phyloP scores from a whole-genome alignment of 1,140 invertebrate species.

The Macrosteles quadrilineatus region DNA sequence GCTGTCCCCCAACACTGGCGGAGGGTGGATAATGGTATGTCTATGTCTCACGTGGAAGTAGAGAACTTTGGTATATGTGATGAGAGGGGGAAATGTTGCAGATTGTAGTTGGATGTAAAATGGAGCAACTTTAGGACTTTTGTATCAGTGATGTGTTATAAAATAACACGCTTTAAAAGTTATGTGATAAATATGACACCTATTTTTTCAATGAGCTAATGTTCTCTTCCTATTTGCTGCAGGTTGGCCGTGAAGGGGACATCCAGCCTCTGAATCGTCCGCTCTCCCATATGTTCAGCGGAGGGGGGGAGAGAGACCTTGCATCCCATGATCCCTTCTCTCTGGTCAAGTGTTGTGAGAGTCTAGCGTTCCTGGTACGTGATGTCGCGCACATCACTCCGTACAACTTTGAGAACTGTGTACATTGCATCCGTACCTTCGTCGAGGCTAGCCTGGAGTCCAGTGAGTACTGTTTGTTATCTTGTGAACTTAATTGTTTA shows the following conservation, averaged over 20 bases:
- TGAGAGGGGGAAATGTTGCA: no score
- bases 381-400: slow-evolving; percentile 97
- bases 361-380: slow-evolving; percentile 87
- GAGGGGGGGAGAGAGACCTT: slow-evolving; percentile 67
- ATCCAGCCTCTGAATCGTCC: slow-evolving; percentile 54
- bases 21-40: slow-evolving; percentile 73
- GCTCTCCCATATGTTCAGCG: slow-evolving; percentile 61
- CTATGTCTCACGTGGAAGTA: neutral
- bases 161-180: no score
- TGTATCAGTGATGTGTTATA: no score
- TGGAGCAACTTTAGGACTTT: no score
- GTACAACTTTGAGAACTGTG: slow-evolving; percentile 87
- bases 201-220: no score
- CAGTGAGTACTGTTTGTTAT: slow-evolving; percentile 46
- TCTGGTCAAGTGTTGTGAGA: slow-evolving; percentile 89
- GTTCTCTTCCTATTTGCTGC: no score
- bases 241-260: slow-evolving; percentile 57
- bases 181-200: no score
- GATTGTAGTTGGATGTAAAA: no score
- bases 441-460: slow-evolving; percentile 82
- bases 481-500: no score
- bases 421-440: slow-evolving; percentile 89
- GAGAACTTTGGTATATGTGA: no score
- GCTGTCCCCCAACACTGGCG: slow-evolving; percentile 51
- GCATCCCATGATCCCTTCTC: slow-evolving; percentile 76